phyloP scores from a whole-genome alignment of 2,797 vertebrate species.

The Acomys russatus region DNA sequence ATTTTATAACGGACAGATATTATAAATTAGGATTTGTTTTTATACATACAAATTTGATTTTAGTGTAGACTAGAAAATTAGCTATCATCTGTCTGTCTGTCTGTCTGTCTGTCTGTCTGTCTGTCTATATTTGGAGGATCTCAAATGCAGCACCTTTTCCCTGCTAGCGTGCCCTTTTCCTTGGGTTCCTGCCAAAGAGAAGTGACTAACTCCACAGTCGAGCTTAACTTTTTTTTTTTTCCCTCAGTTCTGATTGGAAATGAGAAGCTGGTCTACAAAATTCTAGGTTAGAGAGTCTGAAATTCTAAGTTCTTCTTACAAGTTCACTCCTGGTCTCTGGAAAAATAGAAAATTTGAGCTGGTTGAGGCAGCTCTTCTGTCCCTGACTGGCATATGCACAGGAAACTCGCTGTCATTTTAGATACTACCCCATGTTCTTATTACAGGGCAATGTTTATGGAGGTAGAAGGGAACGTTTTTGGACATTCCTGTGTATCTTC shows the following conservation, averaged over 20 bases:
- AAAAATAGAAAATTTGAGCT: not conserved
- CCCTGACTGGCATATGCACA: not conserved
- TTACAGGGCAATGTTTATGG: not conserved
- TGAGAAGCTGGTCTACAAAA: not conserved
- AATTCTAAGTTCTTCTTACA: not conserved
- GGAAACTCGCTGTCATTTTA: constrained; percentile 44
- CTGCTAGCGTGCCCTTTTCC: not conserved
- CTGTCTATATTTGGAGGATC: not conserved
- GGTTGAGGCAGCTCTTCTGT: not conserved
- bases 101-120: not conserved
- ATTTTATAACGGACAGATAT: not conserved
- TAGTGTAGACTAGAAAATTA: not conserved
- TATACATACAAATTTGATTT: not conserved
- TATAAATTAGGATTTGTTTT: not conserved
- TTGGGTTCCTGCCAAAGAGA: not conserved
- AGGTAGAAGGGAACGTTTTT: not conserved
- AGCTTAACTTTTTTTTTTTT: not conserved
- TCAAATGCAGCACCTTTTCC: not conserved
- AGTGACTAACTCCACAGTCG: not conserved
- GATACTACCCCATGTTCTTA: not conserved
- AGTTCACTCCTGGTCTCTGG: not conserved
- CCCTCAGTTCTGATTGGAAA: not conserved
- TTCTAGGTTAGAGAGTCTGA: not conserved
- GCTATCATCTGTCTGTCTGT: not conserved
- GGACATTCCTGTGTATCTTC: not conserved